A percentile compares a stretch with the other conserved stretches of the same genome.
Conservation (phyloP, 2,888 invertebrate species). For the Andricus quercusramuli region DNA sequence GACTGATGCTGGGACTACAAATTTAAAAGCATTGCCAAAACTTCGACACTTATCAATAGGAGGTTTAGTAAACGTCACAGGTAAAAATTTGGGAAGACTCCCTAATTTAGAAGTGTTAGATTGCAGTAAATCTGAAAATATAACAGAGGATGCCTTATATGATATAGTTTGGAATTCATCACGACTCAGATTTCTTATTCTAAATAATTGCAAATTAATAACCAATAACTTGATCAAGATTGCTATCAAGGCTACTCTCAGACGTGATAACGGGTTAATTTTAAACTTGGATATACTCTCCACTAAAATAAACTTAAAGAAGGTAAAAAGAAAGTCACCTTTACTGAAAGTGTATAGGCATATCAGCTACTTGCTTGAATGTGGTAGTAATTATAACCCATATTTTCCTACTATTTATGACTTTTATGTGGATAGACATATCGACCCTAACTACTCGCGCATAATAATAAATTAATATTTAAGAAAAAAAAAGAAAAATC, state of each 20-base stretch:
- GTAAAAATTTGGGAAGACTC: conserved; percentile 3
- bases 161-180: background rate
- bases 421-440: background rate
- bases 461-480: background rate
- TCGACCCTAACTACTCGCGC: background rate
- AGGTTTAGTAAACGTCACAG: background rate
- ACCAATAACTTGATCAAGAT: background rate
- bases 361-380: background rate
- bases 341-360: background rate
- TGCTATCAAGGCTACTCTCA: background rate
- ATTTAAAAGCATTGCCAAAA: background rate
- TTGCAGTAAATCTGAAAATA: background rate
- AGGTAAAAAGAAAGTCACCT: background rate
- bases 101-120: background rate
- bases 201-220: conserved; percentile 6
- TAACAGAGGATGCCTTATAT: background rate
- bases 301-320: background rate
- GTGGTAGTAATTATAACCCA: background rate
- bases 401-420: conserved; percentile 21
- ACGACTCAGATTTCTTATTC: background rate
- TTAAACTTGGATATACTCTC: background rate
- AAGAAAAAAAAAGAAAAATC: background rate
- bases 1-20: background rate
- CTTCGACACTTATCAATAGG: background rate
- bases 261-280: background rate